Base-by-base conservation (phyloP, 2,888 invertebrate species). In the Notocelia uddmanniana region DNA sequence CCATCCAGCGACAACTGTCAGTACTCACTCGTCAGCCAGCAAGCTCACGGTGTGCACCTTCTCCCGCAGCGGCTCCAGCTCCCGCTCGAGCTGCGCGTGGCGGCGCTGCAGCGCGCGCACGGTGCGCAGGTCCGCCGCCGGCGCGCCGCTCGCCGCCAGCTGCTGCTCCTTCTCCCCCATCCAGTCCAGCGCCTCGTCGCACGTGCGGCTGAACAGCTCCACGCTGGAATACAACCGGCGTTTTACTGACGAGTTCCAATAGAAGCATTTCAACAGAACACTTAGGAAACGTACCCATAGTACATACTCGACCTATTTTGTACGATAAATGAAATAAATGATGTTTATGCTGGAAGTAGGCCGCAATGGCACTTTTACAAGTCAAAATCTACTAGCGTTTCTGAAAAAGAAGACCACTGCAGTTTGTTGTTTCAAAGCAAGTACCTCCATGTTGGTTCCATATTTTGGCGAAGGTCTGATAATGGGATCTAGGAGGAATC, bases 141-240 rank as follows among this genome's bases (percentile, higher is more conserved):
- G 96, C 94, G 96, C 96, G 45, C 96, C 96, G 0, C 95, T 95
- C 0, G 95, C 96, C 57, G 98, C 98, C 72, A 99, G 88, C 85
- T 98, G 98, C 74, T 96, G 96, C 94, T 98, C 97, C 90, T 99
- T 99, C 91, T 99, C 99, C 68, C 96, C 94, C 97, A 99, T 99
- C 99, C 99, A 99, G 84, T 98, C 98, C 77, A 97, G 96, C 0
- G 99, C 98, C 86, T 99, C 99, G 84, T 98, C 98, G 88, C 99
- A 99, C 0, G 98, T 98, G 68, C 98, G 97, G 83, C 98, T 96
- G 94, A 99, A 99, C 10, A 99, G 93, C 86, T 99, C 99, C 79
- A 99, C 98, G 83, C 98, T 98, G 81, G 34, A 34, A 66, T 5
- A 10, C 70, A 69, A n/a, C 13, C 3, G 18, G 0, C 9, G 41